Conservation (phyloP, 2,113 vertebrate genomes). For the Probosciger aterrimus region DNA sequence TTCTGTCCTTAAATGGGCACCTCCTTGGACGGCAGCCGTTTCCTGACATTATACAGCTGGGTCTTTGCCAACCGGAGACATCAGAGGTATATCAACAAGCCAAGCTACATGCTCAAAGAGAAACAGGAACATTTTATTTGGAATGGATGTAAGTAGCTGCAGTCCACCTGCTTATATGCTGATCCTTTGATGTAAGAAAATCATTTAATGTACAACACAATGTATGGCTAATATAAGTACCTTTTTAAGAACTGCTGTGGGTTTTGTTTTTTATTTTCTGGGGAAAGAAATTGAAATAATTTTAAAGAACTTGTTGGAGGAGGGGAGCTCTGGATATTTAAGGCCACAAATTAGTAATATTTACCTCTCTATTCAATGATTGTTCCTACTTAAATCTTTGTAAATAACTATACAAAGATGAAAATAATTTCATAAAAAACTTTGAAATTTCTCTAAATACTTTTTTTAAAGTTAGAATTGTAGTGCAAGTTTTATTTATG, state of each 20-base stretch:
- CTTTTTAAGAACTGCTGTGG: not conserved
- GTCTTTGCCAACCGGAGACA: conserved; percentile 84
- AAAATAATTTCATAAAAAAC: not conserved
- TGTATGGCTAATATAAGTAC: not conserved
- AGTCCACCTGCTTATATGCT: not conserved
- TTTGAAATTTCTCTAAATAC: not conserved
- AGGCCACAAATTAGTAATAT: not conserved
- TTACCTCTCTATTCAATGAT: not conserved
- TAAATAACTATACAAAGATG: not conserved
- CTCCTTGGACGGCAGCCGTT: conserved; percentile 90
- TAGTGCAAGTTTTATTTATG: not conserved
- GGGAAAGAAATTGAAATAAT: not conserved
- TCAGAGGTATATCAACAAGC: conserved; percentile 92
- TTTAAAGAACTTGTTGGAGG: not conserved
- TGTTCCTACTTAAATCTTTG: not conserved
- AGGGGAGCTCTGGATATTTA: not conserved
- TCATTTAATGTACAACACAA: not conserved
- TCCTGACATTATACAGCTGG: conserved; percentile 90
- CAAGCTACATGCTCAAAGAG: conserved; percentile 76
- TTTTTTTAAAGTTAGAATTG: not conserved
- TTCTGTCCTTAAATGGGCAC: conserved; percentile 92
- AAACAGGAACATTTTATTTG: conserved; percentile 83
- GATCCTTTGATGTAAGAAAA: not conserved
- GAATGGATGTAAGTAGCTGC: conserved; percentile 87
- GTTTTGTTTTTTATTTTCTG: not conserved